These are phyloP conservation scores for Phylloscopus whistleri DNA, from an alignment of 2,113 vertebrate species.

Conservation along the genomic window DNA sequence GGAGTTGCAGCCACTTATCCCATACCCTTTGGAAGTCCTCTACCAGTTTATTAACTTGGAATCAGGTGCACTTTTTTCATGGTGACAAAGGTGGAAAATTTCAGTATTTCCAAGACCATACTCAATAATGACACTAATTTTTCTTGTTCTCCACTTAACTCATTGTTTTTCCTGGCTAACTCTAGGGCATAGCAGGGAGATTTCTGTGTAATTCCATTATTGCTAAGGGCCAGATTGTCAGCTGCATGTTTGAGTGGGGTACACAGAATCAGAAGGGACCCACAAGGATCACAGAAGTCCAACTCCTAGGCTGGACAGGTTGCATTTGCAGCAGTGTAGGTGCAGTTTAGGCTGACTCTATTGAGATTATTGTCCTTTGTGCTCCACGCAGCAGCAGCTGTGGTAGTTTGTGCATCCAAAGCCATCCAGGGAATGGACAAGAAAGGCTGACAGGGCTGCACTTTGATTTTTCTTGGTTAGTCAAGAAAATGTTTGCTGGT, in stretches of 20 bases:
- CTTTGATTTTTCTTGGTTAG: slow-evolving; percentile 12
- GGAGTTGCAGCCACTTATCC: not conserved
- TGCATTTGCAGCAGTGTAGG: not conserved
- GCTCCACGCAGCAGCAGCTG: not conserved
- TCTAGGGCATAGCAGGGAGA: not conserved
- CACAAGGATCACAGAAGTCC: not conserved
- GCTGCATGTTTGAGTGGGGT: fast-evolving
- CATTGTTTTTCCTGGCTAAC: not conserved
- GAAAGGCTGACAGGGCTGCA: slow-evolving; percentile 3
- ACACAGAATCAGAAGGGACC: not conserved
- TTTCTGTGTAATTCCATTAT: not conserved
- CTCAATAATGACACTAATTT: not conserved
- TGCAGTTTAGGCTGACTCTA: not conserved
- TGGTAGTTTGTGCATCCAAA: not conserved
- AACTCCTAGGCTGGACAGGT: not conserved
- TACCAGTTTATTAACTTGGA: not conserved
- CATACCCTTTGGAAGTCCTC: not conserved
- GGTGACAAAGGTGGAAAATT: not conserved
- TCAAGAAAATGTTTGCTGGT: not conserved
- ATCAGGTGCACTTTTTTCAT: not conserved
- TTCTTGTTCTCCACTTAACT: not conserved
- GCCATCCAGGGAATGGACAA: not conserved
- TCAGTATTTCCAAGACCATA: not conserved
- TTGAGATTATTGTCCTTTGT: not conserved
- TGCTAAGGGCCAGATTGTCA: not conserved